Percentiles rank a stretch among this genome's conserved stretches.
phyloP scores from a whole-genome alignment of 2,797 vertebrate species.

The Phalloptychus januarius region DNA sequence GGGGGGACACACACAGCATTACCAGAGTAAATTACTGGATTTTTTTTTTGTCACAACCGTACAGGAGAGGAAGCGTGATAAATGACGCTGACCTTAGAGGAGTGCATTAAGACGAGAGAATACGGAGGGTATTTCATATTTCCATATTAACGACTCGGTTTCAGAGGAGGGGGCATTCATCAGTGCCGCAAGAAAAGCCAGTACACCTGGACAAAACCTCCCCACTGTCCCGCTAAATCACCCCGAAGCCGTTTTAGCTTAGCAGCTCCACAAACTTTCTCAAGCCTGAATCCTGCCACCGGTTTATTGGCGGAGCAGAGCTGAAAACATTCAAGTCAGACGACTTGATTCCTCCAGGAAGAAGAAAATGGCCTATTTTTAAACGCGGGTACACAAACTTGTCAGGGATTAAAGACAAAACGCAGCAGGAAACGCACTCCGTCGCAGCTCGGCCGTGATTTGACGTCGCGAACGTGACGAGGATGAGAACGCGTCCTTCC shows the following conservation, averaged over 20 bases:
- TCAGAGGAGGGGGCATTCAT: conserved; percentile 32
- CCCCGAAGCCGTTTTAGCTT: not conserved
- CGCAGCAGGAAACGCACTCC: conserved; percentile 24
- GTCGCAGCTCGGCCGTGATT: conserved; percentile 21
- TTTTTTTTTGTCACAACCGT: conserved; percentile 8
- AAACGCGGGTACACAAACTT: conserved; percentile 20
- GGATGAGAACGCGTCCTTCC: conserved; percentile 37
- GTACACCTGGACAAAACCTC: not conserved
- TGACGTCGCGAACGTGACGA: conserved; percentile 35
- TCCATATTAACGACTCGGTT: conserved; percentile 30
- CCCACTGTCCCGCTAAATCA: not conserved
- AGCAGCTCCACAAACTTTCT: conserved; percentile 6
- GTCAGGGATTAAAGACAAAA: conserved; percentile 42
- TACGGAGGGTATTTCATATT: conserved; percentile 35
- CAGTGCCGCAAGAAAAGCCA: conserved; percentile 26
- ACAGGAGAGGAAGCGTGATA: conserved; percentile 22
- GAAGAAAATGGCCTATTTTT: conserved; percentile 10
- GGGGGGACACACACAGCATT: not conserved
- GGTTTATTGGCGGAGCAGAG: not conserved
- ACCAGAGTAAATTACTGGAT: conserved; percentile 8
- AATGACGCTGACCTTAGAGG: conserved; percentile 43
- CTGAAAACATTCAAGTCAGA: not conserved
- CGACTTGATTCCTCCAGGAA: not conserved
- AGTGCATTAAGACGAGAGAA: conserved; percentile 7
- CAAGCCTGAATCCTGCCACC: not conserved